Base-by-base conservation (phyloP, 2,888 invertebrate species). In the Cosmorhoe ocellata region DNA sequence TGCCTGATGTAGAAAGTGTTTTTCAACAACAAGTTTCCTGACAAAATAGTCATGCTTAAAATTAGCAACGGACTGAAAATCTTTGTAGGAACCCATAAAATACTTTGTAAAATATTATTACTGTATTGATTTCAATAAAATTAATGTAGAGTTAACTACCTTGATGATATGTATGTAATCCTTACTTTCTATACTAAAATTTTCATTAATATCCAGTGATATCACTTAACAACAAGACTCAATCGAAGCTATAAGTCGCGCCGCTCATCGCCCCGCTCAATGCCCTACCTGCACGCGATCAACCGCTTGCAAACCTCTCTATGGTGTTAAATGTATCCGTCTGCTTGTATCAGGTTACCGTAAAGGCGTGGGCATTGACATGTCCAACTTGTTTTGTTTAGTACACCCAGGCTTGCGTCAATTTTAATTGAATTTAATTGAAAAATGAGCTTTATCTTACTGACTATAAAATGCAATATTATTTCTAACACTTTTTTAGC, bases 341-440 rank as follows among this genome's bases (percentile, higher is more conserved):
- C 79, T 75, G 79, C 74, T 79, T 77, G 81, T 88, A 88, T 90
- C 90, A 71, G 75, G 87, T 90, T 90, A 87, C 90, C 75, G 78
- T 84, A 76, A 83, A 89, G 85, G 90, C 90, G 90, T 90, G 88
- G 89, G 90, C 90, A 90, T 87, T 84, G 89, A 86, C 88, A 83
- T 86, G 86, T 85, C 79, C 77, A 74, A 81, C 82, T 86, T 86
- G 87, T 89, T 89, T 88, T 86, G 82, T 86, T 87, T 78, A 81
- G 82, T 82, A 84, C 84, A 80, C 69, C 78, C 78, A 71, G 76
- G 12, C 33, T 14, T 33, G 13, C 28, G 9, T 38, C 51, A 46
- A 42, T 33, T 2, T 12, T n/a, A 24, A 33, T 30, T 12, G 27
- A 6, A 14, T 11, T 3, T 46, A 13, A 42, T 0, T 9, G 30